Conservation (phyloP, 2,888 invertebrate genomes). For the Auanema freiburgensis region DNA sequence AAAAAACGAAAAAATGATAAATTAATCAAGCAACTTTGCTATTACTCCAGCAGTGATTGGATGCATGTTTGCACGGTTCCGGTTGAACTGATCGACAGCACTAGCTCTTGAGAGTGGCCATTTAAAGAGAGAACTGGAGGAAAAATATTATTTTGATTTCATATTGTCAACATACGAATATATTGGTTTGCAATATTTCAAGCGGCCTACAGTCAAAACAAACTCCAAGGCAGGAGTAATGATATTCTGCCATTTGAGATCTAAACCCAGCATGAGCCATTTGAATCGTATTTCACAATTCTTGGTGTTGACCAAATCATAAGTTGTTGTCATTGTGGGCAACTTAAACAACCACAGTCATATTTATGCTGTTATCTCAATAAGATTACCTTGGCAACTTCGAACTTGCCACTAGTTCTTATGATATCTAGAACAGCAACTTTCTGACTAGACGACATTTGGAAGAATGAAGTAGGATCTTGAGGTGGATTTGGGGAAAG, state of each 20-base stretch:
- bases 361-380: not conserved
- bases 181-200: conserved; percentile 86
- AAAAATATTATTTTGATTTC: not conserved
- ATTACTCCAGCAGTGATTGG: conserved; percentile 57
- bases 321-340: conserved; percentile 25
- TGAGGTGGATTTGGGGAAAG: conserved; percentile 7
- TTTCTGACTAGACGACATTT: conserved; percentile 21
- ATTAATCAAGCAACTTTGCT: conserved; percentile 28
- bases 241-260: conserved; percentile 74
- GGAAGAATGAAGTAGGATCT: conserved; percentile 7
- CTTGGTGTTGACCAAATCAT: conserved; percentile 34
- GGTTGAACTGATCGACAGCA: conserved; percentile 52
- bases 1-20: no score
- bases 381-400: conserved; percentile 17
- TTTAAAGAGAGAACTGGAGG: conserved; percentile 49
- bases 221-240: conserved; percentile 76
- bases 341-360: conserved; percentile 4
- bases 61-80: conserved; percentile 52
- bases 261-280: conserved; percentile 79
- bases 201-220: conserved; percentile 81
- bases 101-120: conserved; percentile 45
- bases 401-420: conserved; percentile 20
- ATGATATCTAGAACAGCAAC: conserved; percentile 35
- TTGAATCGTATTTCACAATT: conserved; percentile 63
- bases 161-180: conserved; percentile 72